Evolutionary conservation across 2,888 invertebrate species (phyloP), one percentile per base, ranked within the genome.

Genomic region (Chironomus tentans): DNA sequence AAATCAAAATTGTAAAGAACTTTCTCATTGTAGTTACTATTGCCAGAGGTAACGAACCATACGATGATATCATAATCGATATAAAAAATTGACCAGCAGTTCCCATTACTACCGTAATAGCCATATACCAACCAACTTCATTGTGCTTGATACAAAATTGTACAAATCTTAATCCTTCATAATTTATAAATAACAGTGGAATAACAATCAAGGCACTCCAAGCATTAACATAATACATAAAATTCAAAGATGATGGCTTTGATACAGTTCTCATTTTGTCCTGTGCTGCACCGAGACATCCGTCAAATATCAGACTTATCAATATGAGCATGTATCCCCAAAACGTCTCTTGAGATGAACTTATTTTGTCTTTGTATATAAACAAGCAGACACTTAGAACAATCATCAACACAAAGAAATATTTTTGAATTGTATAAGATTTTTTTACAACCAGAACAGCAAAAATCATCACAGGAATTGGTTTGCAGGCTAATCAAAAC

Each of bases 21-120:
- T 65, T 65, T 65, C 24, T 65, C 7, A 65, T 12, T 2, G 65
- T 65, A 13, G 22, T 65, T 4, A 65, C 65, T 22, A 65, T 10
- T 5, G 65, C 18, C 13, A 68, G n/a, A 0, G 74, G 74, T 4
- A 74, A 15, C n/a, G 74, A 68, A 2, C 74, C 74, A 18, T 48
- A 74, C n/a, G 47, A 21, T 47, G 74, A 47, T 2, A 92, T 90
- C 77, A 91, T 92, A 77, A 90, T 84, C 83, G 92, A 93, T 80
- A 94, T 91, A 82, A 93, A 94, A 79, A 90, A 88, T 86, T 93
- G 93, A 71, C 94, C 94, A 28, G 92, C 81, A 24, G 92, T 91
- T 80, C 91, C 90, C 28, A 90, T 87, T 65, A 90, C 70, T 2
- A 90, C 88, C 79, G 93, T 87, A 1, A 87, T 82, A 0, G 87